Conservation (phyloP, 2,888 invertebrate genomes). For the Diplazon laetatorius region DNA sequence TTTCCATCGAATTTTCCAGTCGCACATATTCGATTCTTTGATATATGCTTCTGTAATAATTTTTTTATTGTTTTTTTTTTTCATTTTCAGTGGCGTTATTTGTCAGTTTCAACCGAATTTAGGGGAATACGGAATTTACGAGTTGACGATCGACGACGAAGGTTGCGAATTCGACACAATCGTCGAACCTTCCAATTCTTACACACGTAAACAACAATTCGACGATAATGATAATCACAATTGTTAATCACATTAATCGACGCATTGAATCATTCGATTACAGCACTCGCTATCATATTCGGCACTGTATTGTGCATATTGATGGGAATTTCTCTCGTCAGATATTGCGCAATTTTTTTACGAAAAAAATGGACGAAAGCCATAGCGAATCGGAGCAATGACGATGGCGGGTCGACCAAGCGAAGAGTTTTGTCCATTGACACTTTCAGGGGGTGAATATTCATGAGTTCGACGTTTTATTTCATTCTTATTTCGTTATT, state of each 20-base stretch:
- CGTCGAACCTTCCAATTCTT: constrained; percentile 88
- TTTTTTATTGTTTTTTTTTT: constrained; percentile 18
- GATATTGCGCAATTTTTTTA: constrained; percentile 53
- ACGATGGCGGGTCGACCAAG: constrained; percentile 74
- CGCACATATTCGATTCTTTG: too few species aligned
- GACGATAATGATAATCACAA: too few species aligned
- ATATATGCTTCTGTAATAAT: constrained; percentile 1
- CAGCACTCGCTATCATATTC: constrained; percentile 74
- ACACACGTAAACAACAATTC: constrained; percentile 88
- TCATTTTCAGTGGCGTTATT: constrained; percentile 83
- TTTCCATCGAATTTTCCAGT: too few species aligned
- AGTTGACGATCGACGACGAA: constrained; percentile 84
- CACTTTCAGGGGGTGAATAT: constrained; percentile 89
- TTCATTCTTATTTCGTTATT: background rate
- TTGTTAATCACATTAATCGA: constrained; percentile 23
- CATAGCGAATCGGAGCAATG: constrained; percentile 20
- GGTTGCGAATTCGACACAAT: constrained; percentile 85
- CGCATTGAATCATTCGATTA: constrained; percentile 47
- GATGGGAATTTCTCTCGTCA: constrained; percentile 66
- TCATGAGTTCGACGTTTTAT: too few species aligned
- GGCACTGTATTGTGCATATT: constrained; percentile 69
- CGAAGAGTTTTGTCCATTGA: constrained; percentile 88
- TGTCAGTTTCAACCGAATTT: constrained; percentile 86
- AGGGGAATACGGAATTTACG: constrained; percentile 90
- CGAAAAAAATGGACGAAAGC: constrained; percentile 61